Percentiles rank a stretch among this genome's conserved stretches.
Conservation (phyloP, 2,888 invertebrate species). For the Epirrita christyi region DNA sequence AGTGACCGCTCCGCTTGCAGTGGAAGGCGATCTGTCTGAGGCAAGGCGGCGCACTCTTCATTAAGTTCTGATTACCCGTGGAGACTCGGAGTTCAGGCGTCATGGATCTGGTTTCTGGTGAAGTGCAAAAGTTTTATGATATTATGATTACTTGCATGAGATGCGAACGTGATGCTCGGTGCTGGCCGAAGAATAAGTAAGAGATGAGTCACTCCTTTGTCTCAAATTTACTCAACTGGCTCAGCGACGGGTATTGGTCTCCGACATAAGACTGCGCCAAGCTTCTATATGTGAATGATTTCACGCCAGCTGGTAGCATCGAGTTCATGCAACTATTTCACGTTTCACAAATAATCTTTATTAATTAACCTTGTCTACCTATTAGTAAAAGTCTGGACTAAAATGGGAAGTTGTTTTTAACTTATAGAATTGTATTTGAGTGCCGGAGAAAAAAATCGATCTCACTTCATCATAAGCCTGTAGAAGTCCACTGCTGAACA, state of each 20-base stretch:
- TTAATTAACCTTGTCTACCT: neutral
- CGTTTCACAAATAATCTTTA: neutral
- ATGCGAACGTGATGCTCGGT: slow-evolving; percentile 61
- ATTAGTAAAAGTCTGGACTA: neutral
- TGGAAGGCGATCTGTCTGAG: slow-evolving; percentile 5
- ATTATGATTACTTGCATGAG: slow-evolving; percentile 81
- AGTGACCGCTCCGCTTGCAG: slow-evolving; percentile 1
- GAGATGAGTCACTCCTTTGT: slow-evolving; percentile 42
- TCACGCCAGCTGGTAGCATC: too few species aligned
- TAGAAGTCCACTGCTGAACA: too few species aligned
- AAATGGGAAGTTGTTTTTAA: neutral
- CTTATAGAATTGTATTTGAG: neutral
- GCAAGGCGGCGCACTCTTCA: slow-evolving; percentile 72
- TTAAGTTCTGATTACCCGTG: slow-evolving; percentile 81
- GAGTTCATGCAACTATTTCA: neutral
- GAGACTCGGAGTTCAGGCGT: slow-evolving; percentile 66
- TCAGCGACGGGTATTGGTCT: too few species aligned
- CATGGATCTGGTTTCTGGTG: slow-evolving; percentile 73
- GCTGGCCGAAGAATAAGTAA: slow-evolving; percentile 34
- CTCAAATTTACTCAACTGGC: too few species aligned
- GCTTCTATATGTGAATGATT: too few species aligned
- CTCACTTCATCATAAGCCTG: too few species aligned
- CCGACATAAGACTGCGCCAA: too few species aligned
- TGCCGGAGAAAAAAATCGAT: too few species aligned
- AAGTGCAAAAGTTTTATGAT: slow-evolving; percentile 83